Conservation (phyloP, 1,140 invertebrate genomes). For the Drosophila neocordata region DNA sequence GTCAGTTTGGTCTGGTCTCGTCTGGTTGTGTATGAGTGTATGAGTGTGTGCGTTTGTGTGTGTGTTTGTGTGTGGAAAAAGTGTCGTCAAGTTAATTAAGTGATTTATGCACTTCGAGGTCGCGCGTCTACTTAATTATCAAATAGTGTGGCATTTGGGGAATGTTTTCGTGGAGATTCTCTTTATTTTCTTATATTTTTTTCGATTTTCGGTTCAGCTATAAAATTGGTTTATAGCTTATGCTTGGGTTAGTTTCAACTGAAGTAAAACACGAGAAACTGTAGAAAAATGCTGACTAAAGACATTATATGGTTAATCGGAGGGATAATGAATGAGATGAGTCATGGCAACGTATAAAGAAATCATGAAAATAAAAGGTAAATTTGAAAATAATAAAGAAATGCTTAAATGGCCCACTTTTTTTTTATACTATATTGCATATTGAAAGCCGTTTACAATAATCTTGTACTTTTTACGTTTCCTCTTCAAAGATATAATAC, state of each 20-base stretch:
- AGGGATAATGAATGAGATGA: slow-evolving; percentile 9
- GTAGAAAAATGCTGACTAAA: background rate
- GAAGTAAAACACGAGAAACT: background rate
- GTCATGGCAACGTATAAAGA: background rate
- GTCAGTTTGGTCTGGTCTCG: background rate
- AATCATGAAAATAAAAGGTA: background rate
- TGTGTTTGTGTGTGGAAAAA: slow-evolving; percentile 35
- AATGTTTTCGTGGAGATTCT: slow-evolving; percentile 65
- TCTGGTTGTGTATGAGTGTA: background rate
- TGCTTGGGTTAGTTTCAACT: slow-evolving; percentile 64
- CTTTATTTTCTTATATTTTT: slow-evolving; percentile 5
- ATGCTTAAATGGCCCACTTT: background rate
- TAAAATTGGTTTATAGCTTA: slow-evolving; percentile 74
- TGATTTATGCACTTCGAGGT: slow-evolving; percentile 78
- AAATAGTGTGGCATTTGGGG: slow-evolving; percentile 78
- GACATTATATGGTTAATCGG: background rate
- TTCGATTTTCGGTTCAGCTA: slow-evolving; percentile 31
- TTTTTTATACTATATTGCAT: background rate
- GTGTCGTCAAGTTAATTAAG: slow-evolving; percentile 81
- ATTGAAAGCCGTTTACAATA: background rate
- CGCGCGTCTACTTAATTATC: slow-evolving; percentile 80
- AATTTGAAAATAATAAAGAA: background rate
- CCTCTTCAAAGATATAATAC: background rate
- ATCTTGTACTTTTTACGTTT: background rate
- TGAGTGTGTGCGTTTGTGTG: background rate